Conservation (phyloP, 1,140 invertebrate species). For the Agrilus planipennis region DNA sequence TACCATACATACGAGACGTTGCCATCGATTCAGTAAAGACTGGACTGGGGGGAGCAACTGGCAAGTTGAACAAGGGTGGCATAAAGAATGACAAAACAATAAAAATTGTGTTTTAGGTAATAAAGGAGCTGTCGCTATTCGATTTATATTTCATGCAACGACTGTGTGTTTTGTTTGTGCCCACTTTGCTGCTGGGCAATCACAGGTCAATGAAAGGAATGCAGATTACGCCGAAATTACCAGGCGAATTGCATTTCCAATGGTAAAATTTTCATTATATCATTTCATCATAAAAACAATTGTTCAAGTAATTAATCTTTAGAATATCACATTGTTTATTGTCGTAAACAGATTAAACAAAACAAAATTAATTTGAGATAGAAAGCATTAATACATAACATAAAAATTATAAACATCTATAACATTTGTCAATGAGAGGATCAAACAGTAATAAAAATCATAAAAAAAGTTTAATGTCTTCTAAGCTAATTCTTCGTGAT, state of each 20-base stretch:
- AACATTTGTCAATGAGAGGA: too few species aligned
- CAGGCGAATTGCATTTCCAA: slow-evolving; percentile 84
- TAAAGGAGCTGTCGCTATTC: slow-evolving; percentile 92
- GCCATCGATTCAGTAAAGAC: slow-evolving; percentile 95
- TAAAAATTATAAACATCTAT: too few species aligned
- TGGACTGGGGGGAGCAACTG: slow-evolving; percentile 87
- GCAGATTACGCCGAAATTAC: slow-evolving; percentile 94
- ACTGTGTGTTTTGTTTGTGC: slow-evolving; percentile 97
- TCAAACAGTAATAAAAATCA: too few species aligned
- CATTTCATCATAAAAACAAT: background rate
- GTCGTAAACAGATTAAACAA: too few species aligned
- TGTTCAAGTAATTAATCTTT: slow-evolving; percentile 3
- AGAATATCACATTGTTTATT: too few species aligned
- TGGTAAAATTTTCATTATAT: slow-evolving; percentile 42
- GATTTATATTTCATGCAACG: slow-evolving; percentile 82
- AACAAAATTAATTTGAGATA: too few species aligned
- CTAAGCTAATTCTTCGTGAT: too few species aligned
- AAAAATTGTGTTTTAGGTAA: slow-evolving; percentile 16
- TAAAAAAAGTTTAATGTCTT: too few species aligned
- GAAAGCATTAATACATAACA: too few species aligned
- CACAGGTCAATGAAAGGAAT: slow-evolving; percentile 89
- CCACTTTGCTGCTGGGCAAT: slow-evolving; percentile 97
- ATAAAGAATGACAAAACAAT: too few species aligned
- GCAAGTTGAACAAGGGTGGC: slow-evolving; percentile 26
- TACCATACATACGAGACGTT: slow-evolving; percentile 81